Percentiles rank a stretch among this genome's conserved stretches.
Evolutionary conservation across 2,888 invertebrate genomes (phyloP).

Genomic region (Drosophila ezoana): DNA sequence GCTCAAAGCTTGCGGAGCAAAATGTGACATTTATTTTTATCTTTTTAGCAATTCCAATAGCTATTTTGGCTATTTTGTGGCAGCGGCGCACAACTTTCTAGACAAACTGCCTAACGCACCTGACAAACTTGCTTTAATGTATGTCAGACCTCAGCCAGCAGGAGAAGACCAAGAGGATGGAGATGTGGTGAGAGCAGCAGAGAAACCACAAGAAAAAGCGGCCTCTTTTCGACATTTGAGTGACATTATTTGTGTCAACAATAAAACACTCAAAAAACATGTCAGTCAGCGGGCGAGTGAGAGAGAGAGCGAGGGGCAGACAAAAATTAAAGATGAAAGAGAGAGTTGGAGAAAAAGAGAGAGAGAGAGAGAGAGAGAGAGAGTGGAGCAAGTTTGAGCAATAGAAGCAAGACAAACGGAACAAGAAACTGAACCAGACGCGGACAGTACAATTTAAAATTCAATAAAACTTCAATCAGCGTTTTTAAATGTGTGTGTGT

Average conservation of each 20-base stretch:
- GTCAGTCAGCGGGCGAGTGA: constrained; percentile 24
- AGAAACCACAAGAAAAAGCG: constrained; percentile 44
- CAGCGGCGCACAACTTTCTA: constrained; percentile 30
- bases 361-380: constrained; percentile 10
- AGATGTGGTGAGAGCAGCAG: not conserved
- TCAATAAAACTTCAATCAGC: constrained; percentile 80
- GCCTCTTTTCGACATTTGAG: constrained; percentile 78
- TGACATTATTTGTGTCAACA: constrained; percentile 80
- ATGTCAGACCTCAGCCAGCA: constrained; percentile 68
- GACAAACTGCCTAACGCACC: constrained; percentile 59
- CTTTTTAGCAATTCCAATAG: constrained; percentile 43
- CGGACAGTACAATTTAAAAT: constrained; percentile 71
- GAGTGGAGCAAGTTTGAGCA: constrained; percentile 28
- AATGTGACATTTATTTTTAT: constrained; percentile 42
- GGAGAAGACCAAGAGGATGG: constrained; percentile 20
- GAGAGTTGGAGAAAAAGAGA: constrained; percentile 10
- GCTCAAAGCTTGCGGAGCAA: constrained; percentile 8
- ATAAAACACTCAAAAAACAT: constrained; percentile 73
- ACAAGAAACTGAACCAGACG: constrained; percentile 31
- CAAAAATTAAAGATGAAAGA: not conserved
- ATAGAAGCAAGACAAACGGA: constrained; percentile 25
- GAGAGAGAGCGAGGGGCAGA: constrained; percentile 6
- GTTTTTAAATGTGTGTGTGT: constrained; percentile 56
- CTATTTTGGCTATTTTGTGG: constrained; percentile 48
- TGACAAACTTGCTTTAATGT: constrained; percentile 76